These are phyloP conservation scores for Seira musarum DNA, from an alignment of 2,888 invertebrate genomes.

Conservation along the genomic window DNA sequence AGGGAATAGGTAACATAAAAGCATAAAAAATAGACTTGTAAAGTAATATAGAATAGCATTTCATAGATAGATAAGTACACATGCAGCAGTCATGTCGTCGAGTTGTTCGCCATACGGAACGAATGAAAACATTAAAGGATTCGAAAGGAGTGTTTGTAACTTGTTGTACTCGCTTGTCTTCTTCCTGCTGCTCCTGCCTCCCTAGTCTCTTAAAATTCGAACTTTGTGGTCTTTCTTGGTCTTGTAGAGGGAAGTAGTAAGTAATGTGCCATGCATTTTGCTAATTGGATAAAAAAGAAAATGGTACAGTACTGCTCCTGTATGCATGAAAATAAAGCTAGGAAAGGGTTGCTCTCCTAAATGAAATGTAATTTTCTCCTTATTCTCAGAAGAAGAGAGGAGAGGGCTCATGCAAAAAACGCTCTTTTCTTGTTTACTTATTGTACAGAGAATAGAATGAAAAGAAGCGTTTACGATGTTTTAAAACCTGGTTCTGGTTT, in stretches of 20 bases:
- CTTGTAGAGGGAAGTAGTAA: too few species aligned
- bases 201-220: too few species aligned
- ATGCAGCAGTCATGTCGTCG: neutral
- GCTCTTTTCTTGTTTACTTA: too few species aligned
- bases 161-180: neutral
- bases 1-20: neutral
- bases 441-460: too few species aligned
- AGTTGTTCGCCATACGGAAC: neutral
- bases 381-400: too few species aligned
- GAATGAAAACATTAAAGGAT: neutral
- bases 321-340: neutral
- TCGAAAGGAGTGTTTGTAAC: neutral
- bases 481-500: too few species aligned
- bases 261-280: neutral
- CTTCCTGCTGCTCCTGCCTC: too few species aligned
- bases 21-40: too few species aligned
- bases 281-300: neutral
- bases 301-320: neutral
- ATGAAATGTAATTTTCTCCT: neutral
- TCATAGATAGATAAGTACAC: neutral
- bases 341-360: neutral
- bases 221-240: neutral
- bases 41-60: neutral
- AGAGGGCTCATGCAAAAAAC: too few species aligned
- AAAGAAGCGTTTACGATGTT: too few species aligned